Percentiles rank a stretch among this genome's conserved stretches.
Conservation (phyloP, 2,797 vertebrate genomes). For the Dallia pectoralis region DNA sequence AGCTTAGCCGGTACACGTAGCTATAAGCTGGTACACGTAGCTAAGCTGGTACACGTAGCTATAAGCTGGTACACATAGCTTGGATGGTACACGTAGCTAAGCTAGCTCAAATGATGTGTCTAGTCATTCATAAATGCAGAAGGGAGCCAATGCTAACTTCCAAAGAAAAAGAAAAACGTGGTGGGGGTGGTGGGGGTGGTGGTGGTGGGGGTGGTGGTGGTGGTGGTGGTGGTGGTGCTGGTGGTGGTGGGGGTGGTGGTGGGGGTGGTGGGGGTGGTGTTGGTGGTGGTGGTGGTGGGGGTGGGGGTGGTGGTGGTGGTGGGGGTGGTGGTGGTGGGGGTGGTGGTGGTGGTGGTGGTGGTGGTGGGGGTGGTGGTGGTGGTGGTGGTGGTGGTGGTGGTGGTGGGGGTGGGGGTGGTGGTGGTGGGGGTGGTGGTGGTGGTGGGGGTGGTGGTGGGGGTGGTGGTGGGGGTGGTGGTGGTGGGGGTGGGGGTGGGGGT, state of each 20-base stretch:
- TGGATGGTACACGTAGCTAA: too few species aligned
- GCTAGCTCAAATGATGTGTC: too few species aligned
- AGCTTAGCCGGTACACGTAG: too few species aligned
- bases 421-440: constrained; percentile 70
- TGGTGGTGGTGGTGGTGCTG: constrained; percentile 42
- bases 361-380: constrained; percentile 62
- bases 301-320: constrained; percentile 63
- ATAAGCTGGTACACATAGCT: too few species aligned
- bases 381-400: constrained; percentile 66
- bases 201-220: constrained; percentile 65
- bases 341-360: constrained; percentile 56
- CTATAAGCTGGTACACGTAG: too few species aligned
- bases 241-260: constrained; percentile 59
- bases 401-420: constrained; percentile 49
- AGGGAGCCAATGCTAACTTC: constrained; percentile 36
- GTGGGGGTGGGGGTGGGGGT: constrained; percentile 65
- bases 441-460: constrained; percentile 53
- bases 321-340: constrained; percentile 66
- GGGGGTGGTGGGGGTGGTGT: constrained; percentile 72
- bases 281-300: constrained; percentile 48
- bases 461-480: constrained; percentile 61
- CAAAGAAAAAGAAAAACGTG: constrained; percentile 62
- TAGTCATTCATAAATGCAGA: constrained; percentile 12
- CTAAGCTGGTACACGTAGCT: too few species aligned
- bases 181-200: constrained; percentile 62